phyloP scores from a whole-genome alignment of 2,888 invertebrate genomes.

The Drosophila neonasuta region DNA sequence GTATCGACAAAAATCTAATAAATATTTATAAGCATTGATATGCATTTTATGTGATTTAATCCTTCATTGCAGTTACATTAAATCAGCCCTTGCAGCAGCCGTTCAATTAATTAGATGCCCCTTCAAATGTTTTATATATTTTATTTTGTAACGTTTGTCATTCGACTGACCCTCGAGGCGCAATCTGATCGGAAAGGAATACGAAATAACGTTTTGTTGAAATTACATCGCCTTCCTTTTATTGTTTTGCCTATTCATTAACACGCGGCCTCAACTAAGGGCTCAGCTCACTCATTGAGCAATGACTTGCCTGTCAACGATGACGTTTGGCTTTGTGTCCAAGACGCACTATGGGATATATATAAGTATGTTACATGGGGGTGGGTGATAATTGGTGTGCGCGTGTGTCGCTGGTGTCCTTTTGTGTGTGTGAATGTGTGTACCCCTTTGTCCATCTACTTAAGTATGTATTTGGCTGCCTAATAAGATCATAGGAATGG shows the following conservation, averaged over 20 bases:
- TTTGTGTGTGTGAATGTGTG: constrained; percentile 31
- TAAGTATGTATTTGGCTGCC: constrained; percentile 39
- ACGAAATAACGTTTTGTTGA: constrained; percentile 48
- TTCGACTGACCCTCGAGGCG: constrained; percentile 33
- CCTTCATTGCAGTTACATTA: constrained; percentile 15
- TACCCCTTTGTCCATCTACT: constrained; percentile 47
- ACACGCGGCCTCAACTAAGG: constrained; percentile 26
- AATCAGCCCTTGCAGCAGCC: neutral
- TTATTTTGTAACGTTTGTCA: constrained; percentile 31
- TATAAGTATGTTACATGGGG: constrained; percentile 53
- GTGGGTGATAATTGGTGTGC: constrained; percentile 68
- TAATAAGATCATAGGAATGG: constrained; percentile 66
- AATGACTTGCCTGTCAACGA: constrained; percentile 68
- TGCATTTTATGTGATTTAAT: neutral
- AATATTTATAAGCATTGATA: constrained; percentile 1
- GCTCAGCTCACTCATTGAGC: constrained; percentile 50
- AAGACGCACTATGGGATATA: constrained; percentile 12
- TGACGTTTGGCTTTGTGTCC: constrained; percentile 65
- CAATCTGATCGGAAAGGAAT: constrained; percentile 47
- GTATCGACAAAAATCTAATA: neutral
- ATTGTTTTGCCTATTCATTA: constrained; percentile 69
- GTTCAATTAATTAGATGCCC: constrained; percentile 48
- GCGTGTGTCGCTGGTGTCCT: constrained; percentile 58
- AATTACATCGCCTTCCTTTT: constrained; percentile 48
- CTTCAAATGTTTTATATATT: constrained; percentile 8